Evolutionary conservation across 2,113 vertebrate species (phyloP).

Genomic region (Crotalus viridis): DNA sequence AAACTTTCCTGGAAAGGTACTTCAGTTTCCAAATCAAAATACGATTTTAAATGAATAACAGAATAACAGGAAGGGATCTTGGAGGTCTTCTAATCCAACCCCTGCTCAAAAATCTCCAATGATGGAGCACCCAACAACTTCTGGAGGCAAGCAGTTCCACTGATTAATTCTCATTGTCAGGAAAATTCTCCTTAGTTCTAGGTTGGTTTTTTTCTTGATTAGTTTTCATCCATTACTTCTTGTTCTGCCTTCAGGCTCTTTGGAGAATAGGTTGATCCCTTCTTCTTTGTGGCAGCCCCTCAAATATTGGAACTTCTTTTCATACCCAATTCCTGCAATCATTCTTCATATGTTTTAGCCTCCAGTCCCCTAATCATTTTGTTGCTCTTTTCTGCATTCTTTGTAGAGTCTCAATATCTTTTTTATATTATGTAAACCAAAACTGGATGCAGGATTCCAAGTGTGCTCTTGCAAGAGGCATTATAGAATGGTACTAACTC

Average conservation of each 20-base stretch:
- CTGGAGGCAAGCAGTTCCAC: neutral
- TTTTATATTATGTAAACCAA: neutral
- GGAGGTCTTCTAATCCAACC: neutral
- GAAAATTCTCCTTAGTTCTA: neutral
- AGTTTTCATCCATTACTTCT: too few species aligned
- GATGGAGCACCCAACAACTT: neutral
- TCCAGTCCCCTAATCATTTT: too few species aligned
- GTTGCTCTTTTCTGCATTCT: neutral
- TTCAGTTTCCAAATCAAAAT: constrained; percentile 29
- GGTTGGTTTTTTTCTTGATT: neutral
- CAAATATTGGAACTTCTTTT: neutral
- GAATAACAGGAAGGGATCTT: neutral
- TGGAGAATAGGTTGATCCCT: neutral
- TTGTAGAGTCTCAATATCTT: neutral
- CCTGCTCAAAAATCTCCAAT: neutral
- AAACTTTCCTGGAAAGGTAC: neutral
- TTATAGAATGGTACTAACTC: neutral
- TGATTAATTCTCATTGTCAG: neutral
- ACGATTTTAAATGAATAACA: neutral
- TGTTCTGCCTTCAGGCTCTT: neutral
- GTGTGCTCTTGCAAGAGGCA: neutral
- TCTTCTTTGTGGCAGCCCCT: neutral
- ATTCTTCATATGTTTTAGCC: too few species aligned
- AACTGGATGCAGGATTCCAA: neutral
- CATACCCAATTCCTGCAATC: too few species aligned